Evolutionary conservation across 2,888 invertebrate genomes (phyloP).

Genomic region (Heliconius ismenius): DNA sequence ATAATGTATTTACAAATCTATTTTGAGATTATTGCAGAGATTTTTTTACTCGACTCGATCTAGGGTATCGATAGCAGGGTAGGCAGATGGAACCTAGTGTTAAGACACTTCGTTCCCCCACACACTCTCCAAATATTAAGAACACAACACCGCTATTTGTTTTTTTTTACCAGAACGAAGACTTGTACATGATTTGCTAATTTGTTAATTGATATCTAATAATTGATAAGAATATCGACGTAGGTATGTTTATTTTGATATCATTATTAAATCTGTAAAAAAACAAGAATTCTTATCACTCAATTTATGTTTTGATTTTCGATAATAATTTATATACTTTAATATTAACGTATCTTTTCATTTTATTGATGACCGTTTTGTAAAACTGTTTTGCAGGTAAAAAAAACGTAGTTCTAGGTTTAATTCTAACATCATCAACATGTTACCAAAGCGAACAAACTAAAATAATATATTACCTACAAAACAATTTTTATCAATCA

Average conservation of each 20-base stretch:
- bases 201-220: neutral
- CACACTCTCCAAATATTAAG: too few species aligned
- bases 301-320: neutral
- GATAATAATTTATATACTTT: neutral
- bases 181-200: neutral
- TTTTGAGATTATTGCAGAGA: constrained; percentile 34
- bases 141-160: neutral
- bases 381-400: neutral
- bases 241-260: neutral
- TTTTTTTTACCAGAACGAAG: neutral
- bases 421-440: neutral
- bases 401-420: neutral
- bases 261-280: neutral
- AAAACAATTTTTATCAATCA: too few species aligned
- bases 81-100: too few species aligned
- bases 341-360: neutral
- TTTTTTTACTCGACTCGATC: constrained; percentile 7
- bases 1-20: constrained; percentile 47
- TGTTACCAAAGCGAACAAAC: neutral
- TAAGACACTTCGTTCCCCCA: too few species aligned
- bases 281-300: neutral
- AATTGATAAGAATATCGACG: neutral
- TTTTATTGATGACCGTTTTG: neutral
- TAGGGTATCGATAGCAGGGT: too few species aligned
- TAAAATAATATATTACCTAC: too few species aligned